Conservation (phyloP, 30 jellyfish, hydroid and myxozoan genomes). For the Clytia hemisphaerica region DNA sequence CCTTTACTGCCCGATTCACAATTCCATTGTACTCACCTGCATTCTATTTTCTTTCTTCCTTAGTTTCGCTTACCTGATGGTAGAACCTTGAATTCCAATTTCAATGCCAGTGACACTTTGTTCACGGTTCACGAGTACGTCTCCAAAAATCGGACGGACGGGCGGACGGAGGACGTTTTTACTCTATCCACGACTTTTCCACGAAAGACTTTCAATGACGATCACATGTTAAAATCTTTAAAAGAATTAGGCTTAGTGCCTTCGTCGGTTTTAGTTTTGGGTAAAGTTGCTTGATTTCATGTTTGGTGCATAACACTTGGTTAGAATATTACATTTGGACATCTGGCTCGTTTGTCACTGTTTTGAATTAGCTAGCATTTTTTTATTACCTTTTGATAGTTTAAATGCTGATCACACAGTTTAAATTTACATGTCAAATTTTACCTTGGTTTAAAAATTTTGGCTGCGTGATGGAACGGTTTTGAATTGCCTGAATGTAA, state of each 20-base stretch:
- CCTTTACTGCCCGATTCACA: too few relatives aligned
- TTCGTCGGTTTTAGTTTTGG: conserved; percentile 59
- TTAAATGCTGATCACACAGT: too few relatives aligned
- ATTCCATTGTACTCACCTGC: not conserved
- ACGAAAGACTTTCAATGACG: conserved; percentile 52
- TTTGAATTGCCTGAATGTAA: too few relatives aligned
- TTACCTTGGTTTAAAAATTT: too few relatives aligned
- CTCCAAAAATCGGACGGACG: conserved; percentile 54
- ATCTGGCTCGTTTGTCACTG: not conserved
- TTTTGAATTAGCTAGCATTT: too few relatives aligned
- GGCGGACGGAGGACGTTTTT: conserved; percentile 42
- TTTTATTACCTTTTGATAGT: too few relatives aligned
- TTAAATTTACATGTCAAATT: not conserved
- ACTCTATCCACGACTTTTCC: conserved; percentile 86
- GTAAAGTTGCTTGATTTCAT: conserved; percentile 2
- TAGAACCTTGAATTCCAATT: conserved; percentile 44
- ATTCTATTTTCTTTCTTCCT: not conserved
- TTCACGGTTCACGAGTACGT: conserved; percentile 45
- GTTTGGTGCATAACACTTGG: conserved; percentile 5
- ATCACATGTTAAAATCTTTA: conserved; percentile 56
- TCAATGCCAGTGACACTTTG: conserved; percentile 59
- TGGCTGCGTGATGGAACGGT: too few relatives aligned
- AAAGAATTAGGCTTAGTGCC: conserved; percentile 89
- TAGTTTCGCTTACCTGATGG: conserved; percentile 92
- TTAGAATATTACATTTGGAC: conserved; percentile 18